Evolutionary conservation across 1,140 invertebrate species (phyloP).

Genomic region (Belonocnema kinseyi): DNA sequence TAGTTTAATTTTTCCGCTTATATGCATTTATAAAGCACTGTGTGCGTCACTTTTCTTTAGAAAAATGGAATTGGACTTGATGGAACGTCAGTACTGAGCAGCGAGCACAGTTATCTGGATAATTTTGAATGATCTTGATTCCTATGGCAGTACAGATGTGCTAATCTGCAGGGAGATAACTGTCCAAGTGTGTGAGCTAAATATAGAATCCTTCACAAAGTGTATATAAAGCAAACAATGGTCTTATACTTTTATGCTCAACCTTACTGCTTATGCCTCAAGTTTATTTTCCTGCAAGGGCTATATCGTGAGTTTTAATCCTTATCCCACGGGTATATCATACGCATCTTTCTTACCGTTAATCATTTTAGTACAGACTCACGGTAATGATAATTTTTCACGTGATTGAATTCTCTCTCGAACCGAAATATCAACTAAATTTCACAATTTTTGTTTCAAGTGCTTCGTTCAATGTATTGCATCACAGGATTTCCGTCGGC

Average conservation of each 20-base stretch:
- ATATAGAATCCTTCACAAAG: constrained; percentile 43
- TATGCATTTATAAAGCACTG: not conserved
- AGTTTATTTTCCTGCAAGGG: constrained; percentile 31
- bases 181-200: constrained; percentile 24
- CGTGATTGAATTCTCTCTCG: not conserved
- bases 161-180: constrained; percentile 1
- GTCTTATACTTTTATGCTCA: constrained; percentile 45
- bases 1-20: too few species aligned
- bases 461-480: not conserved
- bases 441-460: not conserved
- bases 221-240: constrained; percentile 57
- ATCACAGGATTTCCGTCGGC: not conserved
- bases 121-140: constrained; percentile 19
- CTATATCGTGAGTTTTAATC: constrained; percentile 61
- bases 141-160: not conserved
- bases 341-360: constrained; percentile 33
- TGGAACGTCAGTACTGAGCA: not conserved
- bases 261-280: constrained; percentile 47
- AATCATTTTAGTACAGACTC: not conserved
- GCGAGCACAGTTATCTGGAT: constrained; percentile 10
- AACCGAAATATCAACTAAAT: too few species aligned
- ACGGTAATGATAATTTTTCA: not conserved
- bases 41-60: not conserved
- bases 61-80: not conserved
- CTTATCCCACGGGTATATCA: constrained; percentile 49